Conservation (phyloP, 2,888 invertebrate species). For the Yponomeuta evonymella region DNA sequence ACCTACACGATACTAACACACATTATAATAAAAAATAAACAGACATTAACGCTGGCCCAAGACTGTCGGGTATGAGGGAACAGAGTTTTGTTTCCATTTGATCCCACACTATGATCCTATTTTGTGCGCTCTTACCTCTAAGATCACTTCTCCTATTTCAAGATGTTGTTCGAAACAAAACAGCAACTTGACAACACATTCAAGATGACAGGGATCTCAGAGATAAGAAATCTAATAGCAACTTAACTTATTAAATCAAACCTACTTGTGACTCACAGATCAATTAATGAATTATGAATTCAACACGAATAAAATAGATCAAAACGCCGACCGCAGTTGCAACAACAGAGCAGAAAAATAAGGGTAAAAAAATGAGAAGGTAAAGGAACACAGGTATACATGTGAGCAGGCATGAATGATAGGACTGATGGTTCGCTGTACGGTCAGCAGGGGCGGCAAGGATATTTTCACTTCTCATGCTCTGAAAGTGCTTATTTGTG, state of each 20-base stretch:
- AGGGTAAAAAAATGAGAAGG: conserved; percentile 27
- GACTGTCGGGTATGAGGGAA: conserved; percentile 18
- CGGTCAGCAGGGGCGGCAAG: background rate
- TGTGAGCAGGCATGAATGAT: conserved; percentile 38
- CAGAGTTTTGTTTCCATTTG: background rate
- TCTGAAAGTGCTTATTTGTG: too few relatives aligned
- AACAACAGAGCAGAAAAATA: conserved; percentile 22
- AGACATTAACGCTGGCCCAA: conserved; percentile 29
- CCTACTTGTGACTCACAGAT: too few relatives aligned
- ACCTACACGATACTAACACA: background rate
- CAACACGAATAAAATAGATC: background rate
- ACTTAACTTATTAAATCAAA: too few relatives aligned
- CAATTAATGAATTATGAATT: too few relatives aligned
- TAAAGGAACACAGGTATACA: conserved; percentile 34
- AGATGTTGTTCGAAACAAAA: background rate
- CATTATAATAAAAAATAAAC: conserved; percentile 26
- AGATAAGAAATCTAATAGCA: too few relatives aligned
- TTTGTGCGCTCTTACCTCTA: background rate
- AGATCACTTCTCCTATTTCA: background rate
- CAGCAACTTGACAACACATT: background rate
- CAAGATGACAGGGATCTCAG: background rate
- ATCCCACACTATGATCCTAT: background rate
- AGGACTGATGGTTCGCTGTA: conserved; percentile 22
- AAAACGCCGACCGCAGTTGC: background rate
- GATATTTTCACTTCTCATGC: background rate